phyloP scores from a whole-genome alignment of 2,113 vertebrate genomes.

The Mormyrus iriodes region DNA sequence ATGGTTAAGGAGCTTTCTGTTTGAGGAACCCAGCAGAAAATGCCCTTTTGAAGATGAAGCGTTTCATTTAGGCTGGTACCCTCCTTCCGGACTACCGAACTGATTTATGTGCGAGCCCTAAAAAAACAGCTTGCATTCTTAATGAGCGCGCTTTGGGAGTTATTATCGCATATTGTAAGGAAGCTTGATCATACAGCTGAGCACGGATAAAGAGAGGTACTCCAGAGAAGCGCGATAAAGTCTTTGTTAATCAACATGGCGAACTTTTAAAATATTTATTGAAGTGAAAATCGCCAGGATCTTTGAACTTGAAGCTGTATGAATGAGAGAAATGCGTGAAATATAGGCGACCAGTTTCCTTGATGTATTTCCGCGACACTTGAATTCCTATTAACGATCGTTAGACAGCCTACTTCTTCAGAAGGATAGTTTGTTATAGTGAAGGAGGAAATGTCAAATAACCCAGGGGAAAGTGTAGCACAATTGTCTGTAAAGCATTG shows the following conservation, averaged over 20 bases:
- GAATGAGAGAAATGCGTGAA: neutral
- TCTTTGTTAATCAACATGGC: neutral
- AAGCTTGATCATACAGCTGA: neutral
- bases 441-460: neutral
- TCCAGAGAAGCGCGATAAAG: neutral
- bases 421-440: too few species aligned
- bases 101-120: neutral
- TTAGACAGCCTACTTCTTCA: too few species aligned
- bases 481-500: neutral
- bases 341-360: neutral
- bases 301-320: neutral
- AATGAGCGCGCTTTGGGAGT: neutral
- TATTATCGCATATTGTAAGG: neutral
- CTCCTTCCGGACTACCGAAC: neutral
- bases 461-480: neutral
- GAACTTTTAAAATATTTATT: neutral
- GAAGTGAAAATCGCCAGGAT: neutral
- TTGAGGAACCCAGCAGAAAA: neutral
- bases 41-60: neutral
- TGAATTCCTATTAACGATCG: neutral
- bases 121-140: neutral
- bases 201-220: neutral
- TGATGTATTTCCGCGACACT: neutral
- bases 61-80: neutral
- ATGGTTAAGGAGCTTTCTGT: neutral